Evolutionary conservation across 2,797 vertebrate species (phyloP).

Genomic region (Mormyrops boulengeri): DNA sequence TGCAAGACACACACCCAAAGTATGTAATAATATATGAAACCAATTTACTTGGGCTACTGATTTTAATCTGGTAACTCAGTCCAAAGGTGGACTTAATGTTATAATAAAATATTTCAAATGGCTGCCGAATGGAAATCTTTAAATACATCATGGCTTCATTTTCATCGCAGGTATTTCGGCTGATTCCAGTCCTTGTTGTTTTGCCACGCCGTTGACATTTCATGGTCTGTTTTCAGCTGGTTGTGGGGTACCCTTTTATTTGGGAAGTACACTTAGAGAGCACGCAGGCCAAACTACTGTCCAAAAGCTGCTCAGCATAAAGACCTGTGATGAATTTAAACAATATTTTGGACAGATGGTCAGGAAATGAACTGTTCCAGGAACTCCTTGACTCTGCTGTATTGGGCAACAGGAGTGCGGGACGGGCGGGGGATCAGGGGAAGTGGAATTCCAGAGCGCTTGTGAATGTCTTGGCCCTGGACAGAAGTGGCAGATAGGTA

Average conservation of each 20-base stretch:
- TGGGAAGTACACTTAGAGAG: neutral
- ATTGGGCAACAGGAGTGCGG: neutral
- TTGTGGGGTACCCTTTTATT: neutral
- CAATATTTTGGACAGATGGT: constrained; percentile 15
- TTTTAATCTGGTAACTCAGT: neutral
- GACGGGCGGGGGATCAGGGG: neutral
- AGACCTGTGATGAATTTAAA: constrained; percentile 15
- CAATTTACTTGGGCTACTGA: neutral
- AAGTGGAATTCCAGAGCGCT: neutral
- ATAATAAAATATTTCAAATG: neutral
- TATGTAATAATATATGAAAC: neutral
- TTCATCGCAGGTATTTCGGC: neutral
- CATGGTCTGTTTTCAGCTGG: neutral
- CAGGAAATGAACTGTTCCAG: constrained; percentile 6
- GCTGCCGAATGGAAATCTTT: neutral
- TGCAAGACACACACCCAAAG: neutral
- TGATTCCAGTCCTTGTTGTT: neutral
- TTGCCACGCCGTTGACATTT: neutral
- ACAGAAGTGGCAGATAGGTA: neutral
- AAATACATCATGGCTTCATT: neutral
- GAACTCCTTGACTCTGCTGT: neutral
- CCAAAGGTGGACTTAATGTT: neutral
- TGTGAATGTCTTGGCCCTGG: neutral
- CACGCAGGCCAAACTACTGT: neutral
- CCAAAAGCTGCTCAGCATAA: neutral